Evolutionary conservation across 2,888 invertebrate genomes (phyloP).

Genomic region (Perizoma flavofasciatum): DNA sequence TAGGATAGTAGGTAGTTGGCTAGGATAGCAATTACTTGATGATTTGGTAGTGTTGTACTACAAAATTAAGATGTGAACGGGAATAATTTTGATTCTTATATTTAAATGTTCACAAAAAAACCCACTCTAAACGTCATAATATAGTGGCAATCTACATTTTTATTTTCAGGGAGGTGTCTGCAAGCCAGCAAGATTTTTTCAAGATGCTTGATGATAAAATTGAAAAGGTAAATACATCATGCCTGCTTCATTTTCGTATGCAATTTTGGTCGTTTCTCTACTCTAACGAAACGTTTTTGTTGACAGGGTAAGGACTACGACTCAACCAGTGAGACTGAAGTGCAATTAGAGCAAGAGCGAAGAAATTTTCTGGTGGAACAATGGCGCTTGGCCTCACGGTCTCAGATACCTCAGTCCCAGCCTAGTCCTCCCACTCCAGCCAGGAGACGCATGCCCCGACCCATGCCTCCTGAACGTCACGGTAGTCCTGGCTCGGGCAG

Average conservation of each 20-base stretch:
- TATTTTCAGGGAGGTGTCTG: constrained; percentile 90
- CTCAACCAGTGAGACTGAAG: constrained; percentile 89
- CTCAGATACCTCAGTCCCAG: constrained; percentile 58
- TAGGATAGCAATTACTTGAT: too few relatives aligned
- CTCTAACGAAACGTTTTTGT: constrained; percentile 2
- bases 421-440: constrained; percentile 72
- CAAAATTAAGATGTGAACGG: too few relatives aligned
- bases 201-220: constrained; percentile 96
- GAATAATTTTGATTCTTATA: too few relatives aligned
- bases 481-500: constrained; percentile 66
- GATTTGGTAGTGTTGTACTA: too few relatives aligned
- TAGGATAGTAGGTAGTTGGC: too few relatives aligned
- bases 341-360: constrained; percentile 86
- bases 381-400: constrained; percentile 88
- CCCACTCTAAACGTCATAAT: too few relatives aligned
- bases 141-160: not conserved
- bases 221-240: constrained; percentile 85
- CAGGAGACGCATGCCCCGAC: constrained; percentile 60
- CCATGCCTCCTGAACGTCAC: constrained; percentile 68
- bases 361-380: constrained; percentile 87
- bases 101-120: too few relatives aligned
- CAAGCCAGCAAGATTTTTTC: constrained; percentile 96
- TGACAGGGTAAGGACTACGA: constrained; percentile 92
- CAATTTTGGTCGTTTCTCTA: not conserved
- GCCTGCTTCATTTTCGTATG: not conserved